These are phyloP conservation scores for Thalpophila matura DNA, from an alignment of 2,888 invertebrate species.

Conservation along the genomic window DNA sequence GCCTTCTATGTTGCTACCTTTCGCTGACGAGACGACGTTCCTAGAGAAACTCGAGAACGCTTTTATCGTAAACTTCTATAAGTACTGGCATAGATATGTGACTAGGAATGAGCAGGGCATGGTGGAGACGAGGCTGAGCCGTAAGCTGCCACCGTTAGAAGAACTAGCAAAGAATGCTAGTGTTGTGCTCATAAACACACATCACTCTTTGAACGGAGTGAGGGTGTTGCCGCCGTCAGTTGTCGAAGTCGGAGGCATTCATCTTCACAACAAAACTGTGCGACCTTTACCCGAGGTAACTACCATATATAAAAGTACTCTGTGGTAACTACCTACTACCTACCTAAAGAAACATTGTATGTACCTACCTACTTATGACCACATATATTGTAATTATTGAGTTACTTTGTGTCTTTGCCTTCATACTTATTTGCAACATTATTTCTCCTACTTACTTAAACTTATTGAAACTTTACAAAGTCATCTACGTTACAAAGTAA, in stretches of 20 bases:
- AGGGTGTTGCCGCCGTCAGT: conserved; percentile 82
- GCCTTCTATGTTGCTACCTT: conserved; percentile 71
- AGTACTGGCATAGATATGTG: conserved; percentile 69
- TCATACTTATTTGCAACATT: neutral
- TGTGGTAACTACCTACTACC: too few relatives aligned
- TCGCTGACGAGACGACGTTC: conserved; percentile 80
- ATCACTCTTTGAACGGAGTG: conserved; percentile 81
- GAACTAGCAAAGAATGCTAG: conserved; percentile 83
- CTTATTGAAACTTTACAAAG: conserved; percentile 1
- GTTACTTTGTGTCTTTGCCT: neutral
- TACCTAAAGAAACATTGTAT: conserved; percentile 29
- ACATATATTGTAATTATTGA: neutral
- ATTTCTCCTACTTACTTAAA: neutral
- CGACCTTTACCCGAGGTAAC: conserved; percentile 68
- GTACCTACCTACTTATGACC: too few relatives aligned
- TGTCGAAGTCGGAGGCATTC: conserved; percentile 89
- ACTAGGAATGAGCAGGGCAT: conserved; percentile 72
- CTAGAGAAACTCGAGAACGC: conserved; percentile 83
- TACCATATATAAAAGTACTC: too few relatives aligned
- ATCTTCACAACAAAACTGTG: conserved; percentile 75
- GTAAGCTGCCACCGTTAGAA: conserved; percentile 73
- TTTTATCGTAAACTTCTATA: conserved; percentile 63
- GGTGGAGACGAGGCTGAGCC: conserved; percentile 75
- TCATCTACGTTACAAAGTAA: conserved; percentile 2
- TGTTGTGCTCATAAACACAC: conserved; percentile 85